These are phyloP conservation scores for Helicoverpa assulta DNA, from an alignment of 2,888 invertebrate genomes.

Conservation along the genomic window DNA sequence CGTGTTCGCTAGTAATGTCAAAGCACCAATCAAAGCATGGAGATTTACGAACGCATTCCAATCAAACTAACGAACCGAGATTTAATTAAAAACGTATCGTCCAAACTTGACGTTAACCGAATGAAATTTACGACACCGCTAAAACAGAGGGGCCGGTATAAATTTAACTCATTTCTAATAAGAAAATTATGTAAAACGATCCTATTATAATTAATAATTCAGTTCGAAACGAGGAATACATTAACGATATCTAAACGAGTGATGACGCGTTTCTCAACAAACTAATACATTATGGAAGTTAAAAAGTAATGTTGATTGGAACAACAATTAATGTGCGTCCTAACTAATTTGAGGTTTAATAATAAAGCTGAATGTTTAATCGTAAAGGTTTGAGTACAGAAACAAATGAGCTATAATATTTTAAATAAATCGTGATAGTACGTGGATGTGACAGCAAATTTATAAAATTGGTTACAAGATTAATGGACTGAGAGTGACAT, in stretches of 20 bases:
- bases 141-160: constrained; percentile 83
- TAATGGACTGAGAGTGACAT: constrained; percentile 65
- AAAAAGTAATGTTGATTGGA: constrained; percentile 63
- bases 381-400: constrained; percentile 28
- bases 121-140: constrained; percentile 85
- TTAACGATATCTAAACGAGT: constrained; percentile 70
- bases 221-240: constrained; percentile 77
- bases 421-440: constrained; percentile 69
- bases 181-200: constrained; percentile 87
- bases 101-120: constrained; percentile 76
- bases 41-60: constrained; percentile 69
- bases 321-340: constrained; percentile 56
- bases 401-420: constrained; percentile 58
- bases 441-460: constrained; percentile 69
- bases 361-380: constrained; percentile 48
- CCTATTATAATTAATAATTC: constrained; percentile 88
- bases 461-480: constrained; percentile 69
- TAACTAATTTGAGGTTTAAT: constrained; percentile 46
- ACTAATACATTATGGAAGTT: constrained; percentile 50
- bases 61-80: constrained; percentile 79
- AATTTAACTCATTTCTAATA: constrained; percentile 86
- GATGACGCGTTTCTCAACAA: constrained; percentile 64
- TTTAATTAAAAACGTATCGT: constrained; percentile 86
- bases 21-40: constrained; percentile 64
- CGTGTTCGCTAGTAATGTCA: constrained; percentile 61